Base-by-base conservation (phyloP, 2,797 vertebrate genomes). In the Tarsius wallacei region DNA sequence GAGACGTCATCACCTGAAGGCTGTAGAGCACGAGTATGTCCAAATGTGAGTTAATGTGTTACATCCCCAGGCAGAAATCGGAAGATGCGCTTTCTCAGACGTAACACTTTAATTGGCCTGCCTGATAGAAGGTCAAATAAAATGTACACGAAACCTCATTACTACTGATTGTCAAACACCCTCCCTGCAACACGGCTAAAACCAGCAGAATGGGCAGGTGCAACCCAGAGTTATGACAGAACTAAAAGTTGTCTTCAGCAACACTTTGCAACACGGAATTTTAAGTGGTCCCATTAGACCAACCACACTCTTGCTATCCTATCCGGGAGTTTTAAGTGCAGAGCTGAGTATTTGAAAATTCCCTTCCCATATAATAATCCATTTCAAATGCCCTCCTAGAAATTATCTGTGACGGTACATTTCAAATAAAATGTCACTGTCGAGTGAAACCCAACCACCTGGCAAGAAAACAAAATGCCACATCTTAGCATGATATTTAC, bases 61-160 rank as follows among this genome's bases (percentile, higher is more conserved):
- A 81, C 53, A 95, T 93, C 78, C 70, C 85, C 71, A 71, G 64
- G 77, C 92, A 96, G 81, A 97, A 95, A 90, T 70, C 7, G 7
- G 90, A 96, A 57, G 70, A 55, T 89, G 90, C 89, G 82, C 68
- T 96, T 97, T 95, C 90, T 94, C 94, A 97, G 68, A 92, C 95
- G 73, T 97, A 95, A 97, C 82, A 96, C 91, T 97, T 98, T 96
- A 97, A 96, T 98, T 97, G 96, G 73, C 36, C 68, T 94, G 97
- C 85, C 94, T 97, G 95, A 88, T 73, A 94, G 77, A 91, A 95
- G 96, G 93, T 97, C 91, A 97, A 86, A 87, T 96, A 95, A 94
- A 96, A 95, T 91, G 91, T 92, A 90, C 95, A 91, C 73, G 83
- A 90, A 97, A 57, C 14, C 87, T 95, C 87, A 88, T 92, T 94